Percentiles rank a stretch among this genome's conserved stretches.
phyloP scores from a whole-genome alignment of 64 coral and sea anemone species.

The Cladopsammia gracilis region DNA sequence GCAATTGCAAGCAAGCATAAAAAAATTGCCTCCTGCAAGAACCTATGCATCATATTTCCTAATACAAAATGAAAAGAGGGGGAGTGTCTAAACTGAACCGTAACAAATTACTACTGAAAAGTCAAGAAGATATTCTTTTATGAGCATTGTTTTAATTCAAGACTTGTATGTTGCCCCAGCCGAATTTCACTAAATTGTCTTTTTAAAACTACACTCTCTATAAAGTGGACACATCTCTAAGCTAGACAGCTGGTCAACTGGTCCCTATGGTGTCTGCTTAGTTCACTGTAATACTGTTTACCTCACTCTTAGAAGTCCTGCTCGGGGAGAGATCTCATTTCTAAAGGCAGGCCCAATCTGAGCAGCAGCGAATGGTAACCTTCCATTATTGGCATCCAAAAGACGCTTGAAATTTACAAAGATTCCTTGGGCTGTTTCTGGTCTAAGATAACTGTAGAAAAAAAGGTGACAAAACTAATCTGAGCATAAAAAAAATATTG shows the following conservation, averaged over 20 bases:
- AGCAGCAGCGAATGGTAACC: constrained; percentile 94
- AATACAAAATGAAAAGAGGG: too few species aligned
- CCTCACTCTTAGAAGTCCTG: constrained; percentile 97
- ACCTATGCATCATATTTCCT: too few species aligned
- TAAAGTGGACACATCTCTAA: background rate
- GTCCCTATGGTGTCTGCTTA: too few species aligned
- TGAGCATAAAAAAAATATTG: background rate
- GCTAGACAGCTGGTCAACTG: background rate
- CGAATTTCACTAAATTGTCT: too few species aligned
- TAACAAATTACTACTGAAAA: too few species aligned
- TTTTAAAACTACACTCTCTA: too few species aligned
- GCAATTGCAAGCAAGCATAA: too few species aligned
- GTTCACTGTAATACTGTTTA: background rate
- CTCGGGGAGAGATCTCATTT: constrained; percentile 98
- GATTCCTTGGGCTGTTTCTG: constrained; percentile 99
- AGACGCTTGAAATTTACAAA: constrained; percentile 99
- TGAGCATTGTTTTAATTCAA: too few species aligned
- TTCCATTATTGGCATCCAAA: constrained; percentile 95
- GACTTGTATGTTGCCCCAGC: too few species aligned
- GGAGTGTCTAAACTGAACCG: too few species aligned
- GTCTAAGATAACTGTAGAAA: constrained; percentile 84
- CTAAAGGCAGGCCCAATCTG: constrained; percentile 97
- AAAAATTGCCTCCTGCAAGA: too few species aligned
- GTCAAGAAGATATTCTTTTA: too few species aligned
- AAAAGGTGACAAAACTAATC: background rate